Evolutionary conservation across 2,113 vertebrate genomes (phyloP).

Genomic region (Carollia perspicillata): DNA sequence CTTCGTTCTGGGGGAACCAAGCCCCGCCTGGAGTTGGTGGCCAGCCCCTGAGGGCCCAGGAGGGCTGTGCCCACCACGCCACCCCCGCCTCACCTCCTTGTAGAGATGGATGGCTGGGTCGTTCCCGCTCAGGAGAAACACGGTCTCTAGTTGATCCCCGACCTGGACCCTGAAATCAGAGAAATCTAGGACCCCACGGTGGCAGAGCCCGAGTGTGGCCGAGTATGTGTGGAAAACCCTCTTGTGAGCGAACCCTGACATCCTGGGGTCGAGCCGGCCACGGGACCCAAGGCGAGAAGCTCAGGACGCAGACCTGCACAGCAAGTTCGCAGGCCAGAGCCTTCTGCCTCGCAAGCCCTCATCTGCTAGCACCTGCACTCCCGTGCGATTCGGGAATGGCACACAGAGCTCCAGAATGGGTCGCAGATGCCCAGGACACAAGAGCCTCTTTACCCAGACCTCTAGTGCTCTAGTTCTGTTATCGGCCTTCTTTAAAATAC

Average conservation of each 20-base stretch:
- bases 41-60: accelerated
- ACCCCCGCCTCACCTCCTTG: conserved; percentile 86
- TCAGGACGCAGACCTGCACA: background rate
- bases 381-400: background rate
- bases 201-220: background rate
- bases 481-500: background rate
- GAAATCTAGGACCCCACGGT: background rate
- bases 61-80: background rate
- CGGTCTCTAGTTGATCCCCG: conserved; percentile 85
- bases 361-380: background rate
- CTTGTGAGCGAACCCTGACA: background rate
- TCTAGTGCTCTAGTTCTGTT: background rate
- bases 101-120: conserved; percentile 93
- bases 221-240: background rate
- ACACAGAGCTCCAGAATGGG: background rate
- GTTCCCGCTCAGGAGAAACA: conserved; percentile 92
- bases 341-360: background rate
- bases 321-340: background rate
- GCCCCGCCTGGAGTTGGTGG: background rate
- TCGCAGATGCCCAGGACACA: background rate
- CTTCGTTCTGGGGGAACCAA: conserved; percentile 84
- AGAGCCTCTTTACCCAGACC: background rate
- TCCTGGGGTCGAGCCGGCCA: background rate
- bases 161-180: conserved; percentile 82
- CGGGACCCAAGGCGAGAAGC: background rate